Evolutionary conservation across 1,140 invertebrate genomes (phyloP).

Genomic region (Gryon sp.): DNA sequence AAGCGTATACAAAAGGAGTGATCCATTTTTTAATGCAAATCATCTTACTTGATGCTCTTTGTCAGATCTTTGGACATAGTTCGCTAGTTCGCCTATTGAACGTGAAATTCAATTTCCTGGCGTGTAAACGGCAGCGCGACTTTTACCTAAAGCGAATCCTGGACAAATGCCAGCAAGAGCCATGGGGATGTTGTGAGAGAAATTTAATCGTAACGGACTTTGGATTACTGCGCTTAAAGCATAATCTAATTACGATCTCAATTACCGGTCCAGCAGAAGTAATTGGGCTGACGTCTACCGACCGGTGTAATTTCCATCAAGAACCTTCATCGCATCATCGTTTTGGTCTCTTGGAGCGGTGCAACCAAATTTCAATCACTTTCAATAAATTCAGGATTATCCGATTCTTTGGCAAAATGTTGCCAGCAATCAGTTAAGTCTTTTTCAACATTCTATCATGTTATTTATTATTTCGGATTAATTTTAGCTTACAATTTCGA

Average conservation of each 20-base stretch:
- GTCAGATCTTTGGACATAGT: constrained; percentile 63
- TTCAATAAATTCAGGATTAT: constrained; percentile 47
- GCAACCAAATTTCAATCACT: constrained; percentile 58
- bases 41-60: constrained; percentile 58
- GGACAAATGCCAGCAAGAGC: constrained; percentile 68
- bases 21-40: constrained; percentile 65
- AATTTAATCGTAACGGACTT: constrained; percentile 69
- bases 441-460: neutral
- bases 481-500: too few relatives aligned
- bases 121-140: constrained; percentile 65
- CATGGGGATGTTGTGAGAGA: constrained; percentile 65
- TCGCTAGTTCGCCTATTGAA: constrained; percentile 62
- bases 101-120: constrained; percentile 67
- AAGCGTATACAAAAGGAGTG: constrained; percentile 46
- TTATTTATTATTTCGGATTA: too few relatives aligned
- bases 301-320: constrained; percentile 67
- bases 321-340: constrained; percentile 63
- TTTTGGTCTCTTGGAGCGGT: constrained; percentile 54
- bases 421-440: neutral
- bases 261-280: constrained; percentile 67
- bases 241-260: constrained; percentile 69
- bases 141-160: constrained; percentile 63
- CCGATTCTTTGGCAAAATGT: constrained; percentile 25
- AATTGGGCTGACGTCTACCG: constrained; percentile 66
- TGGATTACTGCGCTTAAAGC: constrained; percentile 64